Conservation (phyloP, 2,113 vertebrate genomes). For the Clupea harengus region DNA sequence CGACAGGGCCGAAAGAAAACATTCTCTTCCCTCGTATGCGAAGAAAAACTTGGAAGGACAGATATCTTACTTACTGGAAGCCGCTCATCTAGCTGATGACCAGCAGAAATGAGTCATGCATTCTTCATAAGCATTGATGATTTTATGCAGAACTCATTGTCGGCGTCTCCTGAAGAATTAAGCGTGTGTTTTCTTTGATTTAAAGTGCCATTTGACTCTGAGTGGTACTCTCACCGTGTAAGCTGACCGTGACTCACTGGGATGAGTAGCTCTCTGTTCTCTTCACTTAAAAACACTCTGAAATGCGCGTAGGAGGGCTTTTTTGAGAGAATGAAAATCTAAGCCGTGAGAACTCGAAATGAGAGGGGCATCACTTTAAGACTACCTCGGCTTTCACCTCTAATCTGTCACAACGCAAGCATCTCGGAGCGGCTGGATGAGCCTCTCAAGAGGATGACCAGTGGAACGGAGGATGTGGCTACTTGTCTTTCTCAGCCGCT, state of each 20-base stretch:
- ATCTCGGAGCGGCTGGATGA: neutral
- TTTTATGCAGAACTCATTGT: neutral
- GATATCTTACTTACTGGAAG: conserved; percentile 13
- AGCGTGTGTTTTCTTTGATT: neutral
- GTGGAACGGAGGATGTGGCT: conserved; percentile 1
- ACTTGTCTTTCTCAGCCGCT: neutral
- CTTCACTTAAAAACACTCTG: neutral
- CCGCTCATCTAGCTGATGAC: neutral
- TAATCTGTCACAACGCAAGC: neutral
- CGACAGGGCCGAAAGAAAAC: neutral
- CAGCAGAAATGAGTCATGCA: neutral
- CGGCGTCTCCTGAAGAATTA: neutral
- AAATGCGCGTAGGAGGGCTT: neutral
- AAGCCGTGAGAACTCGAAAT: neutral
- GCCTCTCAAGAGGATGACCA: neutral
- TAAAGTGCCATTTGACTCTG: neutral
- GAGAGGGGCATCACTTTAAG: neutral
- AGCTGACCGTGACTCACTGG: neutral
- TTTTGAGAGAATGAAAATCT: neutral
- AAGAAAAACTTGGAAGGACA: neutral
- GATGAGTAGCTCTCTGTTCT: neutral
- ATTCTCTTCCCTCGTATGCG: neutral
- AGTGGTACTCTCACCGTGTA: neutral
- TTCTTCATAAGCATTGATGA: neutral
- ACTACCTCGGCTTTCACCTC: neutral